These are phyloP conservation scores for Pandion haliaetus DNA, from an alignment of 2,113 vertebrate species.

Conservation along the genomic window DNA sequence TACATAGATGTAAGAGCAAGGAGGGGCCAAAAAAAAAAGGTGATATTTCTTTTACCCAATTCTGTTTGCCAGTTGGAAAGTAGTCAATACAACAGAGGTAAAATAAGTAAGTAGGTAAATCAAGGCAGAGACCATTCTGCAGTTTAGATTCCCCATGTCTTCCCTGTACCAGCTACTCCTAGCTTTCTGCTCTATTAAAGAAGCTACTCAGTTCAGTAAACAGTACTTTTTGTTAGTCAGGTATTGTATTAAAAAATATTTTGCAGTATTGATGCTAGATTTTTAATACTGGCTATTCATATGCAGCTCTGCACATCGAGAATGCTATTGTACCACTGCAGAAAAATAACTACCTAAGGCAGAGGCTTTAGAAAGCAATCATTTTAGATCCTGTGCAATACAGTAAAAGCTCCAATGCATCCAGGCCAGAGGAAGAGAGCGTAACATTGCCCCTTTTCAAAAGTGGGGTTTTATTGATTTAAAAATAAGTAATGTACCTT, in stretches of 20 bases:
- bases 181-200: constrained; percentile 4
- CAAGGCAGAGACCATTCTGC: not conserved
- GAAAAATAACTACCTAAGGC: constrained; percentile 17
- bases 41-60: not conserved
- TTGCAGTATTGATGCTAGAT: not conserved
- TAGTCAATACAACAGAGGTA: not conserved
- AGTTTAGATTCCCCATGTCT: not conserved
- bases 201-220: not conserved
- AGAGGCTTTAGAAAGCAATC: constrained; percentile 8
- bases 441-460: not conserved
- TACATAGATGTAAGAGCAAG: not conserved
- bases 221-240: not conserved
- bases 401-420: not conserved
- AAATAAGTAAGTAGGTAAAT: not conserved
- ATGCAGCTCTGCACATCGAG: not conserved
- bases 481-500: not conserved
- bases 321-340: not conserved
- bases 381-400: not conserved
- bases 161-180: not conserved
- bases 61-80: not conserved
- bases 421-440: not conserved
- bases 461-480: not conserved
- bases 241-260: not conserved
- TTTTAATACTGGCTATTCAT: constrained; percentile 6
- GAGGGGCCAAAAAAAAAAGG: not conserved